Percentiles rank a stretch among this genome's conserved stretches.
phyloP scores from a whole-genome alignment of 2,888 invertebrate genomes.

The Calameuta idolon region DNA sequence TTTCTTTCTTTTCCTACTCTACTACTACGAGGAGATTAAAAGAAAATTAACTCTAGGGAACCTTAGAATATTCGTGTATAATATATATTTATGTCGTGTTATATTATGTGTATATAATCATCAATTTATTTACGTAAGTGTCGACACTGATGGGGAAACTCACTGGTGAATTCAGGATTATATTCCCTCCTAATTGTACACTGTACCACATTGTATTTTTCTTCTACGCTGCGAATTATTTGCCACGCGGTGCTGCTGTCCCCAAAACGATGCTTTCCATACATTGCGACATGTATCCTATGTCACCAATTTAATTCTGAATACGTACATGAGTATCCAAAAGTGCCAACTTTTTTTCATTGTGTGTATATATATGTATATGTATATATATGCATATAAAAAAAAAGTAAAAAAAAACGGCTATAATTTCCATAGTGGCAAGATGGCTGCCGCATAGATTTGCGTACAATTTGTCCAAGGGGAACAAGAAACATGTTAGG shows the following conservation, averaged over 20 bases:
- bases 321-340: neutral
- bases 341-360: neutral
- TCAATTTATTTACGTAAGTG: neutral
- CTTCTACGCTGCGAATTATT: neutral
- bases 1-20: constrained; percentile 20
- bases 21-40: constrained; percentile 3
- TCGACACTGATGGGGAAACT: neutral
- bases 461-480: neutral
- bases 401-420: neutral
- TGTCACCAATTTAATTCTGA: neutral
- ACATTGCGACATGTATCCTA: neutral
- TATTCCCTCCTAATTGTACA: neutral
- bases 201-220: neutral
- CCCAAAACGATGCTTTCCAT: neutral
- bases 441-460: neutral
- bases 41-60: neutral
- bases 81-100: neutral
- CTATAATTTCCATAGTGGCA: neutral
- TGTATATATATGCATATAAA: neutral
- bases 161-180: neutral
- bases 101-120: neutral
- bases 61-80: neutral
- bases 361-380: neutral
- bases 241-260: neutral
- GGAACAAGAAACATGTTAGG: neutral